Percentiles rank a stretch among this genome's conserved stretches.
Conservation (phyloP, 2,888 invertebrate species). For the Ditula angustiorana region DNA sequence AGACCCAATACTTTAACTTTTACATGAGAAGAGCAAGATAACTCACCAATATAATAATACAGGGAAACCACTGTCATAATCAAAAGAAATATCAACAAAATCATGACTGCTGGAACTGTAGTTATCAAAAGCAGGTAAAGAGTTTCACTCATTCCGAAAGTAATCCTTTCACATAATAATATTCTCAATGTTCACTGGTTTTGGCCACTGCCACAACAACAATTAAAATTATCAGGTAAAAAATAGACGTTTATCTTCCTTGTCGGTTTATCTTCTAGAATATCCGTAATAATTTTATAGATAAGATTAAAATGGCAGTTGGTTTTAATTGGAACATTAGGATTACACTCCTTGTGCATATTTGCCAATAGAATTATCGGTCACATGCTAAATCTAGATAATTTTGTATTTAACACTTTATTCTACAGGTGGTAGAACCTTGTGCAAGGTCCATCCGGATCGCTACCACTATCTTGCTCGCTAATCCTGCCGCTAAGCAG, state of each 20-base stretch:
- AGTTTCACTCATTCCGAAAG: constrained; percentile 25
- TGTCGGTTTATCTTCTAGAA: neutral
- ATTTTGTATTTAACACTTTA: no score
- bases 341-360: no score
- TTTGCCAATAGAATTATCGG: no score
- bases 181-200: neutral
- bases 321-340: neutral
- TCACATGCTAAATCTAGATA: no score
- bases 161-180: neutral
- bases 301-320: constrained; percentile 3
- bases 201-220: neutral
- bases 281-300: neutral
- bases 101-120: constrained; percentile 41
- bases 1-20: no score
- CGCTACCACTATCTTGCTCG: no score
- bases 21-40: no score
- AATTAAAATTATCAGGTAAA: constrained; percentile 4
- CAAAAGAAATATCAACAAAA: constrained; percentile 37
- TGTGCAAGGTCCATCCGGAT: no score
- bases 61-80: neutral
- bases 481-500: no score
- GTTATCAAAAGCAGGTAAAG: constrained; percentile 35
- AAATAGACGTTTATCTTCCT: constrained; percentile 9
- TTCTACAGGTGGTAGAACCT: no score
- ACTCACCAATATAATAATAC: constrained; percentile 23